Base-by-base conservation (phyloP, 2,113 vertebrate genomes). In the Proterorhinus semilunaris region DNA sequence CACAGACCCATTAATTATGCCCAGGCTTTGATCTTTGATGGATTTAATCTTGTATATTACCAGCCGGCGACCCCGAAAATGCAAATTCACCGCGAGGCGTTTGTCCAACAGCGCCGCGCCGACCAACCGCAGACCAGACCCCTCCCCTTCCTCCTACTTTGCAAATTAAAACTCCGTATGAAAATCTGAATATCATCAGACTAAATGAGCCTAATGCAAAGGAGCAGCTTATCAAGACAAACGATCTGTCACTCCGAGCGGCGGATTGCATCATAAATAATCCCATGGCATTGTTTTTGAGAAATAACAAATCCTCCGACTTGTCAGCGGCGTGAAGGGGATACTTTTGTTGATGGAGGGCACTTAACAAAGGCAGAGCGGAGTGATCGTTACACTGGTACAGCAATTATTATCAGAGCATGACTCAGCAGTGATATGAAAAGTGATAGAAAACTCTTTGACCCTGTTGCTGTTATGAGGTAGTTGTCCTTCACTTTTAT, bases 41-140 rank as follows among this genome's bases (percentile, higher is more conserved):
- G 91, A 91, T 93, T 92, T 92, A 92, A 92, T 93, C 91, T 93
- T 83, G 89, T 86, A 91, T 90, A 91, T 92, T 92, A 92, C 83
- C 80, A 90, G 80, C 81, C 82, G 48, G 53, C 70, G 80, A 91
- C 89, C 90, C 86, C 84, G 13, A 61, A 89, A 91, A 92, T 92
- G 91, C 88, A 91, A 90, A 92, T 92, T 70, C n/a, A 21, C 68
- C 64, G 54, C 51, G 36, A 76, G 78, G 75, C 63, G 51, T 68
- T 84, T 80, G 80, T 83, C 75, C 70, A 76, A 82, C 80, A 79
- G 73, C 72, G 66, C 16, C n/a, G 13, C 10, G 17, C 57, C 62
- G 21, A 57, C 53, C 55, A 58, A 58, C 27, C 27, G 42, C 53
- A 8, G 11, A 11, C 53, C 53, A 9, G 17, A 10, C 47, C 10